phyloP scores from a whole-genome alignment of 2,888 invertebrate species.

The Himalopsyche japonica region DNA sequence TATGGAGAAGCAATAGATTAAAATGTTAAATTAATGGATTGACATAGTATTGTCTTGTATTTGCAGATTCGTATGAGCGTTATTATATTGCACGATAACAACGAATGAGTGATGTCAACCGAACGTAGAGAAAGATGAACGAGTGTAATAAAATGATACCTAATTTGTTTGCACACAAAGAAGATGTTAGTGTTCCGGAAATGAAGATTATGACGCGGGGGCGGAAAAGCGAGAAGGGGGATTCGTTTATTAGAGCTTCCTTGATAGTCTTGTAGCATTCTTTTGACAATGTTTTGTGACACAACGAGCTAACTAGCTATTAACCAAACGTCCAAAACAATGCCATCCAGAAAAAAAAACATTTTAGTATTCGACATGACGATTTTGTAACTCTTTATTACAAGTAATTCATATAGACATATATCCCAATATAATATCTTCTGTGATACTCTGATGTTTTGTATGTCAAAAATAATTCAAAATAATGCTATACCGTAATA shows the following conservation, averaged over 20 bases:
- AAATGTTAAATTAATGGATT: too few relatives aligned
- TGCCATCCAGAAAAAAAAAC: too few relatives aligned
- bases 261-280: not conserved
- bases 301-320: not conserved
- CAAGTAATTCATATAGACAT: too few relatives aligned
- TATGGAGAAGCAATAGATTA: too few relatives aligned
- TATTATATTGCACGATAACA: not conserved
- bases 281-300: not conserved
- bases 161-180: conserved; percentile 40
- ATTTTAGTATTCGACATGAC: too few relatives aligned
- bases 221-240: not conserved
- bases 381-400: too few relatives aligned
- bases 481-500: too few relatives aligned
- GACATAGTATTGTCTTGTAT: too few relatives aligned
- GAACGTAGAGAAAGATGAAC: conserved; percentile 12
- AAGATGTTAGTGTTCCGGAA: conserved; percentile 26
- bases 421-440: too few relatives aligned
- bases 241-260: not conserved
- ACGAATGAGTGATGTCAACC: not conserved
- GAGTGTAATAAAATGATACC: conserved; percentile 31
- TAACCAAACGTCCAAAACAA: not conserved
- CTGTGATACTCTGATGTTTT: too few relatives aligned
- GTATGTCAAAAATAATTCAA: too few relatives aligned
- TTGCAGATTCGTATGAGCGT: too few relatives aligned
- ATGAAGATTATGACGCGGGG: conserved; percentile 19